phyloP scores from a whole-genome alignment of 2,888 invertebrate species.

The Apamea epomidion region DNA sequence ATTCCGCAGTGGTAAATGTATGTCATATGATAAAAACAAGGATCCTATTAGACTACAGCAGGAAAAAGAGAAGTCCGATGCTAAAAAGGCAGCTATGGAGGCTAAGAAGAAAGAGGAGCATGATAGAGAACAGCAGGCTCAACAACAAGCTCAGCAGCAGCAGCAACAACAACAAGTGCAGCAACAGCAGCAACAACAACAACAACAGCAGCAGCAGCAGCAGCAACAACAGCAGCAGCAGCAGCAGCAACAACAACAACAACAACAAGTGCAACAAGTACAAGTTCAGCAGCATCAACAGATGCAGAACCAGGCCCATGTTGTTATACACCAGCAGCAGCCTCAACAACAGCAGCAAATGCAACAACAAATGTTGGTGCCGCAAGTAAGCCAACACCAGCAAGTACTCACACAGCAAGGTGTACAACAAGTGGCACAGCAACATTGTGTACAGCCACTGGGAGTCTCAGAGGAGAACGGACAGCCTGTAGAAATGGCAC shows the following conservation, averaged over 20 bases:
- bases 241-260: constrained; percentile 83
- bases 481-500: constrained; percentile 91
- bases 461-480: constrained; percentile 87
- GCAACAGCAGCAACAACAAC: constrained; percentile 77
- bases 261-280: constrained; percentile 85
- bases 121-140: constrained; percentile 84
- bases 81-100: constrained; percentile 88
- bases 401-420: constrained; percentile 86
- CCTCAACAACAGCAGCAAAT: constrained; percentile 80
- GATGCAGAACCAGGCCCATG: constrained; percentile 85
- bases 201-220: constrained; percentile 72
- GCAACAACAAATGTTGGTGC: constrained; percentile 89
- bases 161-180: constrained; percentile 78
- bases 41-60: constrained; percentile 88
- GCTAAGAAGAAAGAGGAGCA: constrained; percentile 89
- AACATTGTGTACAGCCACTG: constrained; percentile 88
- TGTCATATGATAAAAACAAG: constrained; percentile 89
- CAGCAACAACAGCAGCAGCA: constrained; percentile 83
- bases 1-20: constrained; percentile 90
- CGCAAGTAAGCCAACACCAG: constrained; percentile 89
- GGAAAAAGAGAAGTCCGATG: constrained; percentile 88
- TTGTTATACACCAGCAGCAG: constrained; percentile 85
- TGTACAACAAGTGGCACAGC: constrained; percentile 85
- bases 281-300: constrained; percentile 87
- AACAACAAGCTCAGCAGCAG: constrained; percentile 82